Evolutionary conservation across 2,888 invertebrate genomes (phyloP).

Genomic region (Heliothis peltigera): DNA sequence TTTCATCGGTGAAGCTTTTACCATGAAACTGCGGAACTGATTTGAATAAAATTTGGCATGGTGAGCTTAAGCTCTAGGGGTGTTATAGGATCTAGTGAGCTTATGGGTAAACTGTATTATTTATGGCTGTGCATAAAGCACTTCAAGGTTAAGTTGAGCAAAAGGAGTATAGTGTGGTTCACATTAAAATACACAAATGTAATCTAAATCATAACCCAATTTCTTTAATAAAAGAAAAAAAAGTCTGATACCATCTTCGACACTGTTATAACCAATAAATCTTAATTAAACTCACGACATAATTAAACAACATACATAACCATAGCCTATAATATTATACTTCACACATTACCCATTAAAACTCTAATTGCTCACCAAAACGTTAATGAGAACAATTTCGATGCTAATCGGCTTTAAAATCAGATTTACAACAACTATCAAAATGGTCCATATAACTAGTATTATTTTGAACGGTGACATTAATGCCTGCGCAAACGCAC

Average conservation of each 20-base stretch:
- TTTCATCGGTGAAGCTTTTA: no score
- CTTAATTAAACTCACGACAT: conserved; percentile 11
- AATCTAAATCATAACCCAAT: background rate
- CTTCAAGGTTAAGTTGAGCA: no score
- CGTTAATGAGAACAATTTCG: conserved; percentile 52
- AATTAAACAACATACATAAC: conserved; percentile 11
- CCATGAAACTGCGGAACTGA: no score
- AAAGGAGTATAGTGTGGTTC: no score
- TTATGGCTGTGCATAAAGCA: no score
- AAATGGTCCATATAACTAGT: conserved; percentile 41
- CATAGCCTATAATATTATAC: conserved; percentile 1
- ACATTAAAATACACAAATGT: no score
- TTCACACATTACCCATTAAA: conserved; percentile 21
- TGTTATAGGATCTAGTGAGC: no score
- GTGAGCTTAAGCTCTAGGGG: no score
- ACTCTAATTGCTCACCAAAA: conserved; percentile 52
- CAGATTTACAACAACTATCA: conserved; percentile 23
- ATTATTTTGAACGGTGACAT: conserved; percentile 63
- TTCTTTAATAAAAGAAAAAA: no score
- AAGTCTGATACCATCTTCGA: no score
- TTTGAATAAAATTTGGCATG: no score
- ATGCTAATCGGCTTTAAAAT: conserved; percentile 55
- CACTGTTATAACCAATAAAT: conserved; percentile 8
- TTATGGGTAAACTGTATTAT: no score
- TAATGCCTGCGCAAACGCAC: conserved; percentile 62